Conservation (phyloP, 2,113 vertebrate species). For the Coptodon bakossiorum region DNA sequence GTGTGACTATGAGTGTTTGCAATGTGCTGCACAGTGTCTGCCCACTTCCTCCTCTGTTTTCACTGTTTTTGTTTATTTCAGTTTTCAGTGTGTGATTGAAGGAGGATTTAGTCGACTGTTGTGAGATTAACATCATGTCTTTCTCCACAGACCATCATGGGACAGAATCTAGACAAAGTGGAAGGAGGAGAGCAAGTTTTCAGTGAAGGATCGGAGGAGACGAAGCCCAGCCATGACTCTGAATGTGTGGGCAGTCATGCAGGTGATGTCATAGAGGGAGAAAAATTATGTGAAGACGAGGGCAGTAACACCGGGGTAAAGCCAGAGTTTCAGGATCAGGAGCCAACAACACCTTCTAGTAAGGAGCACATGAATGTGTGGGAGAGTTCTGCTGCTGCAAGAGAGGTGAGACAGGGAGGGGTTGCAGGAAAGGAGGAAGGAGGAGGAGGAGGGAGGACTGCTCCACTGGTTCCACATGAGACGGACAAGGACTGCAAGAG, state of each 20-base stretch:
- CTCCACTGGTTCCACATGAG: constrained; percentile 40
- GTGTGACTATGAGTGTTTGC: constrained; percentile 21
- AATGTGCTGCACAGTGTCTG: not conserved
- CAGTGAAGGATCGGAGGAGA: constrained; percentile 24
- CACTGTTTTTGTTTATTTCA: not conserved
- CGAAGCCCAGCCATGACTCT: not conserved
- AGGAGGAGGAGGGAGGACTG: constrained; percentile 45
- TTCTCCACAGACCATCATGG: constrained; percentile 71
- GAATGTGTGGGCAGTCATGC: constrained; percentile 1
- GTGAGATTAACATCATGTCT: constrained; percentile 34
- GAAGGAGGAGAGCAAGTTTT: constrained; percentile 33
- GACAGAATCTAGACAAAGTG: constrained; percentile 71
- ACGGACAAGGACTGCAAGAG: constrained; percentile 38
- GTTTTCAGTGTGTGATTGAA: not conserved
- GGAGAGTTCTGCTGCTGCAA: constrained; percentile 31
- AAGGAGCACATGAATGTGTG: constrained; percentile 38
- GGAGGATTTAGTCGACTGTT: not conserved
- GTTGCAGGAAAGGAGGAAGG: constrained; percentile 43
- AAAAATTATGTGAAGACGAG: constrained; percentile 37
- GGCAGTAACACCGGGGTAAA: constrained; percentile 21
- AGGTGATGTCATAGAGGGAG: constrained; percentile 43
- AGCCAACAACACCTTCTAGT: constrained; percentile 62
- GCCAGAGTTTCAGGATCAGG: constrained; percentile 15
- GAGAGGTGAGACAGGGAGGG: constrained; percentile 61
- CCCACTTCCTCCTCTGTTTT: not conserved